Evolutionary conservation across 2,113 vertebrate species (phyloP).

Genomic region (Poeciliopsis prolifica): DNA sequence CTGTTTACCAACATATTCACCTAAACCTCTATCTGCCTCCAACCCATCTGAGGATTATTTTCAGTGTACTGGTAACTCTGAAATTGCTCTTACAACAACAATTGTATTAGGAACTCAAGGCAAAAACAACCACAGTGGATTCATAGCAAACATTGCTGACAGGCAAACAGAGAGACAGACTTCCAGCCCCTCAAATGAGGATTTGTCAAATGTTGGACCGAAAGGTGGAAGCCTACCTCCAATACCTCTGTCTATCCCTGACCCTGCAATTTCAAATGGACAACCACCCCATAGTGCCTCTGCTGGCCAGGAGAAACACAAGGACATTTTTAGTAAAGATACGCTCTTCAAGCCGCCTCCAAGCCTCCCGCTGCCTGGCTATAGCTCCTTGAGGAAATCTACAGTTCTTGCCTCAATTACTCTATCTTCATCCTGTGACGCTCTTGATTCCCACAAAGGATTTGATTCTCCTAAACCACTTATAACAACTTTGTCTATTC

Average conservation of each 20-base stretch:
- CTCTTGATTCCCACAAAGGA: conserved; percentile 87
- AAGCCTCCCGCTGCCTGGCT: conserved; percentile 84
- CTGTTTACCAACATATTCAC: conserved; percentile 85
- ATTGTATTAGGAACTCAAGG: conserved; percentile 87
- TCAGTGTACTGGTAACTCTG: conserved; percentile 90
- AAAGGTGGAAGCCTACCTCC: conserved; percentile 72
- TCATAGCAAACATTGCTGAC: conserved; percentile 82
- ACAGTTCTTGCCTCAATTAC: conserved; percentile 80
- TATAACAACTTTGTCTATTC: conserved; percentile 72
- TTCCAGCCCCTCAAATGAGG: conserved; percentile 87
- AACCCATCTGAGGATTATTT: conserved; percentile 88
- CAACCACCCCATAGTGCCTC: conserved; percentile 83
- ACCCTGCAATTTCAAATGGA: conserved; percentile 84
- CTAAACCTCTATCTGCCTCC: conserved; percentile 78
- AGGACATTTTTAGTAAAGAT: conserved; percentile 97
- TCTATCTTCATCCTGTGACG: conserved; percentile 81
- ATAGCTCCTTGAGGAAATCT: conserved; percentile 87
- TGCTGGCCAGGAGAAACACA: conserved; percentile 88
- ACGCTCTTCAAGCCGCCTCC: conserved; percentile 93
- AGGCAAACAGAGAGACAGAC: conserved; percentile 84
- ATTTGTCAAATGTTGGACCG: conserved; percentile 77
- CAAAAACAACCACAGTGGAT: conserved; percentile 87
- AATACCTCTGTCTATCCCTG: conserved; percentile 74
- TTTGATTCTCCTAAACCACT: conserved; percentile 87
- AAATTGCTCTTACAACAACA: conserved; percentile 85